Evolutionary conservation across 2,888 invertebrate species (phyloP), one percentile per base, ranked within the genome.

Genomic region (Therioaphis trifolii): DNA sequence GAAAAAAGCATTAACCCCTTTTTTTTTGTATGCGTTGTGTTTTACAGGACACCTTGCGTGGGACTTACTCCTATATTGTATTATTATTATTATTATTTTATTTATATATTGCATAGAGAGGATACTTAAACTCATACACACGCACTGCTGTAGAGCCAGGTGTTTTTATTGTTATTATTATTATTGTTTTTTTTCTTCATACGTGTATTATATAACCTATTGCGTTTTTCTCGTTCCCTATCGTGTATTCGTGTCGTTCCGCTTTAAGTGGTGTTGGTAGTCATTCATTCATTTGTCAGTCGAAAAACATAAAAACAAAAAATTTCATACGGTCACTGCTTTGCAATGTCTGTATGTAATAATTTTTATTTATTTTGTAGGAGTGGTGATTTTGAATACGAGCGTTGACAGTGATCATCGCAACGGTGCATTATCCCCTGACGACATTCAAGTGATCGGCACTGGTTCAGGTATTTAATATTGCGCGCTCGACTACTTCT

Each of bases 331-430:
- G 52, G 7, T n/a, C 21, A n/a, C 1, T 7, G n/a, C 7, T 5
- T n/a, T n/a, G 1, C 18, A 52, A 52, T 52, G 15, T 18, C 35
- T 35, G 35, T 35, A 18, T 27, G 24, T 24, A 58, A 66, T 35
- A 66, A 40, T 43, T 43, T 40, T 12, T 49, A 27, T 66, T 66
- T 63, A 9, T 77, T 40, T 4, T 35, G 4, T 52, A 77, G 77
- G 66, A 35, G 77, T 66, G 35, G 46, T 77, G 66, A 77, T 77
- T 52, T 77, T 77, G 24, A 77, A 77, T 5, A 77, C 77, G 2
- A 77, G 49, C 24, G 63, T 66, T 66, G 77, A 77, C 18, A 40
- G 40, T 15, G 77, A 68, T 40, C 40, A 61, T 61, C 76, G 49
- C 2, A 77, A 52, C 35, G 77, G 49, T 1, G 52, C 77, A 12